Evolutionary conservation across 2,113 vertebrate genomes (phyloP).

Genomic region (Aphyosemion australe): DNA sequence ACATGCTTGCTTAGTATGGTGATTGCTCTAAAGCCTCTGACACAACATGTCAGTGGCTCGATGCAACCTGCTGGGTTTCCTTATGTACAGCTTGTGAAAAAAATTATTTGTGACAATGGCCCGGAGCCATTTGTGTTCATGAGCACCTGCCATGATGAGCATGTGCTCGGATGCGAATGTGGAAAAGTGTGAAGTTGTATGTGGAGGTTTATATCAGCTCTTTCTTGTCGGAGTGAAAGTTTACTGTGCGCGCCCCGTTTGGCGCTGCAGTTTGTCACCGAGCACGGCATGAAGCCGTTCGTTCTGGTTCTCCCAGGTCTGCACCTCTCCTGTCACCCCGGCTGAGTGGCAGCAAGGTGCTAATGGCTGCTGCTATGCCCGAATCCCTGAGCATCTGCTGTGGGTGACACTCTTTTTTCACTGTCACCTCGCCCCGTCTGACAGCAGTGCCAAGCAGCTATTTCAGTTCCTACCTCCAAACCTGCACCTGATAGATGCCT

Average conservation of each 20-base stretch:
- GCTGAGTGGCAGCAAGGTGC: slow-evolving; percentile 79
- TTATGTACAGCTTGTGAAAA: slow-evolving; percentile 21
- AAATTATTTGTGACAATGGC: slow-evolving; percentile 64
- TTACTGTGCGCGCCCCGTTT: slow-evolving; percentile 42
- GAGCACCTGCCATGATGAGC: slow-evolving; percentile 52
- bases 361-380: slow-evolving; percentile 77
- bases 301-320: slow-evolving; percentile 59
- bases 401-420: slow-evolving; percentile 75
- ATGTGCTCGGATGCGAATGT: slow-evolving; percentile 26
- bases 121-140: slow-evolving; percentile 54
- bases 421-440: slow-evolving; percentile 67
- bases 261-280: slow-evolving; percentile 39
- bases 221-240: slow-evolving; percentile 53
- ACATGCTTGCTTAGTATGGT: too few species aligned
- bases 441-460: slow-evolving; percentile 63
- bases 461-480: slow-evolving; percentile 59
- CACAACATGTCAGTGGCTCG: too few species aligned
- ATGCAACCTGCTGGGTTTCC: too few species aligned
- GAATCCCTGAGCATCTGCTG: slow-evolving; percentile 78
- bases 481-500: slow-evolving; percentile 61
- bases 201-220: slow-evolving; percentile 23
- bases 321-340: slow-evolving; percentile 63
- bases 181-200: slow-evolving; percentile 10
- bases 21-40: too few species aligned
- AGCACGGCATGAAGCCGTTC: slow-evolving; percentile 40